Base-by-base conservation (phyloP, 2,113 vertebrate species). In the Menidia beryllina region DNA sequence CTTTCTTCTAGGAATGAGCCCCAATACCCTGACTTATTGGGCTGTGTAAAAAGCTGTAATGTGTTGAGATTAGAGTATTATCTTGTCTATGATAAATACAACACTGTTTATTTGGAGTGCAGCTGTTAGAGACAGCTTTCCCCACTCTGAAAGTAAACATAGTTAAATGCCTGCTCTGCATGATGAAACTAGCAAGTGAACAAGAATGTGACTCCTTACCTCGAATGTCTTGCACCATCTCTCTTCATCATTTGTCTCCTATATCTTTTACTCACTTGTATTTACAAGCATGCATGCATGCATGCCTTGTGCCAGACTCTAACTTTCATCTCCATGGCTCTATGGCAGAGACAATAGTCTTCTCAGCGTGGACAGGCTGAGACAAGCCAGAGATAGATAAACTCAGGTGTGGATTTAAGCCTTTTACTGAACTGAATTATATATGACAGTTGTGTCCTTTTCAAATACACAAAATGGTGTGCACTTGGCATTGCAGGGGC, bases 51-150 rank as follows among this genome's bases (percentile, higher is more conserved):
- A 76, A 72, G 54, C 38, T 69, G 65, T 34, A 55, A 39, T 67
- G 79, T 77, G 64, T 77, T 77, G 63, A 69, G 74, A 87, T 82
- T 64, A 63, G 73, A 86, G 82, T 75, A 64, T 67, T 86, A 81
- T 86, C 79, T 85, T 56, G 68, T 86, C 79, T 53, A 65, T 54
- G 79, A 77, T 73, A 71, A 80, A 82, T 70, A 51, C 76, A 60
- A 45, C 58, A 55, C 23, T 90, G 89, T 93, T 91, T 92, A 89
- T 87, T 85, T 87, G 68, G 72, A 76, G 75, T 47, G 65, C 85
- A 90, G 89, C 88, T 89, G 86, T 61, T 68, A 62, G 69, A 54
- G 20, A 79, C 76, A 68, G 49, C 69, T 24, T 72, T 84, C 83
- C 80, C 72, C 61, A 63, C 53, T 7, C 67, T 83, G 41, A 66